Evolutionary conservation across 2,797 vertebrate genomes (phyloP).

Genomic region (Pangasius larnaudii): DNA sequence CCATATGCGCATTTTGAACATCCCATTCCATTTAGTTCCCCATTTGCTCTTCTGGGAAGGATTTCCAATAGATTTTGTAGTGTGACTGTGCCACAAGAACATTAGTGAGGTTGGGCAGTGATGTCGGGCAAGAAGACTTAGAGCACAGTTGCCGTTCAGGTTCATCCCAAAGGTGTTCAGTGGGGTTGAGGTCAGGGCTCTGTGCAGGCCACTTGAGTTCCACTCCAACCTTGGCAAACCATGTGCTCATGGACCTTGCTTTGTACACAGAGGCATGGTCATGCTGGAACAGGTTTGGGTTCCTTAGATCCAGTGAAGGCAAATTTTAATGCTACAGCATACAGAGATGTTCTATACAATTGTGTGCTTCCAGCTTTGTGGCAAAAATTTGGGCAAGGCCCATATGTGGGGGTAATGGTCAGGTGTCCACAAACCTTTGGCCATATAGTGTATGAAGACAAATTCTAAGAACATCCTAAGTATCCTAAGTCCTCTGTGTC

Average conservation of each 20-base stretch:
- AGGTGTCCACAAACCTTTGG: not conserved
- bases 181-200: too few relatives aligned
- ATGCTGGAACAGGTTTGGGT: too few relatives aligned
- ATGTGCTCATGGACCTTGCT: too few relatives aligned
- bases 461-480: not conserved
- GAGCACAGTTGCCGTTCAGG: not conserved
- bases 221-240: too few relatives aligned
- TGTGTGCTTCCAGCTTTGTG: too few relatives aligned
- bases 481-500: not conserved
- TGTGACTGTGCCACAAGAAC: too few relatives aligned
- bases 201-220: too few relatives aligned
- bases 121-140: not conserved
- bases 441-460: not conserved
- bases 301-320: too few relatives aligned
- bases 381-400: not conserved
- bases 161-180: not conserved
- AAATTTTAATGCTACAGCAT: too few relatives aligned
- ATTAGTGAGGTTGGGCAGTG: not conserved
- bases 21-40: not conserved
- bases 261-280: too few relatives aligned
- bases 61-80: not conserved
- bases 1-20: not conserved
- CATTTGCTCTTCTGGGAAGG: not conserved
- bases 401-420: not conserved
- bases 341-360: too few relatives aligned